Base-by-base conservation (phyloP, 2,797 vertebrate species). In the Forpus xanthops region DNA sequence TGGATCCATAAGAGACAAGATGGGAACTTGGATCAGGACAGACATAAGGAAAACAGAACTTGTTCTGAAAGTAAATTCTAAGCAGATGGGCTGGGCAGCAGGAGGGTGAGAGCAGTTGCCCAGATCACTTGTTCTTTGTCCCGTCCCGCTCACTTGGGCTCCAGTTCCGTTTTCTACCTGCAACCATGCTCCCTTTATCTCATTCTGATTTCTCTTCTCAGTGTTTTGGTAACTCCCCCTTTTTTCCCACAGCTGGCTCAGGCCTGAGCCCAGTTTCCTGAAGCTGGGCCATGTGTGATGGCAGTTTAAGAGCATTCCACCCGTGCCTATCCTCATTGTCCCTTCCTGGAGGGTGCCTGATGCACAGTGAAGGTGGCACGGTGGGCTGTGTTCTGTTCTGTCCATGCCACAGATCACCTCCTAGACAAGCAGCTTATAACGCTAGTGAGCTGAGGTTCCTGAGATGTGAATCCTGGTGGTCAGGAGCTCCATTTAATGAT, bases 1-100 rank as follows among this genome's bases (percentile, higher is more conserved):
- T 0, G 1, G 33, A 35, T 61, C 80, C 44, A 9, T 80, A 72
- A 65, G 78, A 45, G 75, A 83, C 82, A 44, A 76, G 47, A 65
- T 4, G 23, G 16, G 78, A 77, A 39, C 73, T 58, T 30, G 68
- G 68, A 61, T 45, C 15, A 39, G 85, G 76, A 56, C 16, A 47
- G 74, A 19, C 18, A 1, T 17, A 35, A 73, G 79, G 78, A 68
- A 89, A 86, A 90, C 3, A 58, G 70, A 60, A 30, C 85, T 91
- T 89, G 66, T 92, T 94, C 90, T 92, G 76, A 85, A 84, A 93
- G 73, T 73, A 73, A 66, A 84, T 84, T 78, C 65, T 73, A 60
- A 91, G 80, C 94, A 95, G 94, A 95, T 88, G 89, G 94, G 73
- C 79, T 92, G 92, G 84, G 77, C 94, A 89, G 93, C 90, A 39